Percentiles rank a stretch among this genome's conserved stretches.
Conservation (phyloP, 2,888 invertebrate species). For the Laspeyria flexula region DNA sequence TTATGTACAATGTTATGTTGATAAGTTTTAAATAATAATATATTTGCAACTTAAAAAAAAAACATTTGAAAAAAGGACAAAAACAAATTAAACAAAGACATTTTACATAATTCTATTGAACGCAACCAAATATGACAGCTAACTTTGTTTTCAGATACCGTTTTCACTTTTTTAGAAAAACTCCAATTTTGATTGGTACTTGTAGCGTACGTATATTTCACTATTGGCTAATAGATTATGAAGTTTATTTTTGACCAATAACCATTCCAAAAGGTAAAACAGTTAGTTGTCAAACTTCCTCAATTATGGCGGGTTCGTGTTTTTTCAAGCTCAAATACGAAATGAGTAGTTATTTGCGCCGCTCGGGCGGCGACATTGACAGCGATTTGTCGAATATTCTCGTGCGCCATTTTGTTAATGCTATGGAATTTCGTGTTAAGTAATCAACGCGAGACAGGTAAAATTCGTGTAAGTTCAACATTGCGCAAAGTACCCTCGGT, state of each 20-base stretch:
- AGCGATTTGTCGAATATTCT: slow-evolving; percentile 80
- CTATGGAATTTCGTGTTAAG: slow-evolving; percentile 76
- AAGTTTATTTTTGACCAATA: slow-evolving; percentile 20
- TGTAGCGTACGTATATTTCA: fast-evolving
- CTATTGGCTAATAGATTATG: slow-evolving; percentile 16
- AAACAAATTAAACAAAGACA: too few species aligned
- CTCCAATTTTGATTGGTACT: slow-evolving; percentile 19
- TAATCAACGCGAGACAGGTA: slow-evolving; percentile 65
- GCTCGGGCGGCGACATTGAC: slow-evolving; percentile 82
- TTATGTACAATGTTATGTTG: too few species aligned
- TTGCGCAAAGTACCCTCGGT: slow-evolving; percentile 51
- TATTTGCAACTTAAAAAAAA: too few species aligned
- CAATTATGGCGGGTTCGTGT: slow-evolving; percentile 82
- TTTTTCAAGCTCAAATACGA: slow-evolving; percentile 83
- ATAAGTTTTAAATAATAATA: too few species aligned
- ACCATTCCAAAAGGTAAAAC: slow-evolving; percentile 14
- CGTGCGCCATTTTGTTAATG: slow-evolving; percentile 84
- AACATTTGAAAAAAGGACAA: too few species aligned
- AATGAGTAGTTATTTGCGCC: slow-evolving; percentile 82
- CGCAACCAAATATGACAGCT: slow-evolving; percentile 35
- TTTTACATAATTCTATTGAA: too few species aligned
- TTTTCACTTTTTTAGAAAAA: not conserved
- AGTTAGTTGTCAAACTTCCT: slow-evolving; percentile 55
- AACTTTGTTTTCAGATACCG: slow-evolving; percentile 21
- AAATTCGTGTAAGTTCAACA: slow-evolving; percentile 68